Base-by-base conservation (phyloP, 2,797 vertebrate genomes). In the Hydrolagus colliei region DNA sequence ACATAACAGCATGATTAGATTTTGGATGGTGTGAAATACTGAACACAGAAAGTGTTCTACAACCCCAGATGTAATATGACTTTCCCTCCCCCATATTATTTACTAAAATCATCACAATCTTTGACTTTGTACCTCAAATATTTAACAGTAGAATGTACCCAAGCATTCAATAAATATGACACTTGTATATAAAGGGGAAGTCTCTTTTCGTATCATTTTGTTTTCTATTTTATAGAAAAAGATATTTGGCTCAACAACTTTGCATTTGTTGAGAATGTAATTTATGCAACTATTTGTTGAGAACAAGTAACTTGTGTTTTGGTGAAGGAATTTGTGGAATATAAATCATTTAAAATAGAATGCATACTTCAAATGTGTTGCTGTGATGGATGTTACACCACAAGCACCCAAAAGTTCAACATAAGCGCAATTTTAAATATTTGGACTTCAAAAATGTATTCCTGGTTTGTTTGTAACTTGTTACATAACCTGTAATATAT, bases 141-240 rank as follows among this genome's bases (percentile, higher is more conserved):
- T 16, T n/a, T 59, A 71, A 52, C 52, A 32, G 41, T 52, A 20
- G 13, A 84, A 84, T 84, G 65, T 84, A 84, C 35, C 32, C 32
- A 84, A 68, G 62, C 27, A 35, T 65, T 68, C 8, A 82, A 84
- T 84, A 84, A 84, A 52, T 52, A 52, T 52, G 41, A 52, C 41
- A 84, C 79, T 52, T 84, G 65, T 84, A 84, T 13, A 71, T 84
- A 52, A 84, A 68, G 9, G 6, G 9, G 4, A 63, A 52, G 41
- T 52, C 41, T 52, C 41, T 71, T 84, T 10, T 68, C 6, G 41
- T 52, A 52, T 35, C 27, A 71, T 71, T 8, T 71, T 84, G 18
- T 20, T 76, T 84, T 67, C 65, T 52, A 11, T 52, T 71, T 71
- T 84, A 84, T 2, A 35, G 20, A 27, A 63, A 68, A 16, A 13